A percentile compares a stretch with the other conserved stretches of the same genome.
phyloP scores from a whole-genome alignment of 2,797 vertebrate genomes.

The Ambastaia sidthimunki region DNA sequence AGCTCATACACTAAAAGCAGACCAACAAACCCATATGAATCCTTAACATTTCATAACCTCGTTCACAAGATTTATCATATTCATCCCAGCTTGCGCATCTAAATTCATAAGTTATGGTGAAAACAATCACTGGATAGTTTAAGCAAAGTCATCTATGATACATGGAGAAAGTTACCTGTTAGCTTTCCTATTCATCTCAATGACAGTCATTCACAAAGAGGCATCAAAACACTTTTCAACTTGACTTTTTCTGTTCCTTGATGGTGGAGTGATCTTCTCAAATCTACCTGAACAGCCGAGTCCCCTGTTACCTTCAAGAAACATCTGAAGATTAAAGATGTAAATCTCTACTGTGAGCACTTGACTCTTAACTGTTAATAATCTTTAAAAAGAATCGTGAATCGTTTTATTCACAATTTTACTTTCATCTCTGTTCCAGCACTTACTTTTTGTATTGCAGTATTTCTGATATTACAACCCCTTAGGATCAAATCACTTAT shows the following conservation, averaged over 20 bases:
- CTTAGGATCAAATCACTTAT: background rate
- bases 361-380: slow-evolving; percentile 2
- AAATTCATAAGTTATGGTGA: background rate
- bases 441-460: background rate
- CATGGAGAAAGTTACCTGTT: background rate
- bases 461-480: background rate
- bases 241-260: background rate
- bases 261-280: background rate
- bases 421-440: slow-evolving; percentile 1
- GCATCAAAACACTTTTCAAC: background rate
- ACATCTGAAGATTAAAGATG: background rate
- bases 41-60: background rate
- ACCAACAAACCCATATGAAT: background rate
- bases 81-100: background rate
- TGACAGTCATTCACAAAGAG: background rate
- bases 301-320: slow-evolving; percentile 2
- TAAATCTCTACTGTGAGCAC: background rate
- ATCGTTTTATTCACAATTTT: background rate
- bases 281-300: background rate
- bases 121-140: background rate
- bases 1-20: too few species aligned
- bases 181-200: background rate
- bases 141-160: background rate
- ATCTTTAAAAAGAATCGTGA: background rate
- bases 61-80: background rate